Percentiles rank a stretch among this genome's conserved stretches.
phyloP scores from a whole-genome alignment of 2,888 invertebrate species.

The Agonum fuliginosum region DNA sequence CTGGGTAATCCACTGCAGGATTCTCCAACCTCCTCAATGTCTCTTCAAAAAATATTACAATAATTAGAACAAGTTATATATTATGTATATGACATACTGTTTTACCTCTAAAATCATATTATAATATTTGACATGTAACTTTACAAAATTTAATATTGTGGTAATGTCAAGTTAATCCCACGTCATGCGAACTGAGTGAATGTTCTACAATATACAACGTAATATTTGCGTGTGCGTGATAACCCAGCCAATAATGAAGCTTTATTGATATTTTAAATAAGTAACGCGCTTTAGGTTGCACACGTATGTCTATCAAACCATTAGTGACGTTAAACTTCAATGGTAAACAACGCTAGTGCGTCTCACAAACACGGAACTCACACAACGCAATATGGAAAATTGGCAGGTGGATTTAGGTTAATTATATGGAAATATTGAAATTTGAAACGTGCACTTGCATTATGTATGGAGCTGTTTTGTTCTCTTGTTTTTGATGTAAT shows the following conservation, averaged over 20 bases:
- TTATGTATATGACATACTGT: too few relatives aligned
- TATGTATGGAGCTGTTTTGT: constrained; percentile 14
- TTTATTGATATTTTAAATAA: constrained; percentile 15
- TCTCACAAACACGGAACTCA: constrained; percentile 11
- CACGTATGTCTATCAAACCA: neutral
- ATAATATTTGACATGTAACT: too few relatives aligned
- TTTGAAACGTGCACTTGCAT: constrained; percentile 28
- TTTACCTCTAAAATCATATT: too few relatives aligned
- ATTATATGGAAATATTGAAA: constrained; percentile 36
- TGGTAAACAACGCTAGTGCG: neutral
- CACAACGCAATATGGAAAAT: neutral
- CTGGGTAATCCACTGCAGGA: too few relatives aligned
- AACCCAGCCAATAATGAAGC: neutral
- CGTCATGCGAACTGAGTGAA: too few relatives aligned
- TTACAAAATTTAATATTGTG: too few relatives aligned
- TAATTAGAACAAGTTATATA: too few relatives aligned
- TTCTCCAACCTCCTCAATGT: too few relatives aligned
- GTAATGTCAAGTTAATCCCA: too few relatives aligned
- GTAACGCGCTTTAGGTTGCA: neutral
- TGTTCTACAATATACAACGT: too few relatives aligned
- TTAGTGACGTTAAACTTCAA: neutral
- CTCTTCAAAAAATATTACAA: too few relatives aligned
- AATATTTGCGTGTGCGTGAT: neutral
- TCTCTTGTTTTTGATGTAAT: neutral
- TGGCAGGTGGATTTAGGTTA: constrained; percentile 16